Evolutionary conservation across 2,113 vertebrate species (phyloP), one percentile per base, ranked within the genome.

Genomic region (Tautogolabrus adspersus): DNA sequence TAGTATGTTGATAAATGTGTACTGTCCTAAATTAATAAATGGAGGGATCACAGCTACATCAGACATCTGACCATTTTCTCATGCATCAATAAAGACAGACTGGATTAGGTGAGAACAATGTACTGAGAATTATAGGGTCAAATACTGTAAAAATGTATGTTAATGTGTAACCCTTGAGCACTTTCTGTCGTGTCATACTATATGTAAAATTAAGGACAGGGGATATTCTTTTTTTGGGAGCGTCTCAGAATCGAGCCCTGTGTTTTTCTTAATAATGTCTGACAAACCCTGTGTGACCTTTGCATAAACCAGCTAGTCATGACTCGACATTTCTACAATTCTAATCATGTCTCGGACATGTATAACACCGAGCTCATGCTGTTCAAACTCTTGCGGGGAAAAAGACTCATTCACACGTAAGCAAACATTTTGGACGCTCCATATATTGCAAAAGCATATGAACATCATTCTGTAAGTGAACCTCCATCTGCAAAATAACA

Each of bases 361-460:
- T 37, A 22, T 26, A 61, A 15, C n/a, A 12, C 11, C 22, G 61
- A 23, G 52, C 21, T 63, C 30, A 34, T 75, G 37, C 34, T 52
- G 40, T 80, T 69, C 59, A 44, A 30, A 34, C 21, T 60, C 11
- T 34, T 55, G 30, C 6, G 46, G 7, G 52, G 23, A 22, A 72
- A 66, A 26, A 13, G 34, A 70, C 54, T 66, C 19, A 58, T 59
- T 61, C 55, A 21, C 13, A 16, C 13, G 38, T 6, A 52, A 22
- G 51, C 30, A 59, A 42, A 61, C 22, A 44, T 61, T 67, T 49
- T 44, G 18, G 19, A 8, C 21, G 49, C 23, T 65, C 19, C 13
- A 5, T 47, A n/a, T 46, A 72, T 18, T 71, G 44, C 44, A 73
- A 67, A 67, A 26, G 30, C 38, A 54, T 12, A 69, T 60, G 13